Evolutionary conservation across 2,113 vertebrate species (phyloP).

Genomic region (Epinephelus lanceolatus): DNA sequence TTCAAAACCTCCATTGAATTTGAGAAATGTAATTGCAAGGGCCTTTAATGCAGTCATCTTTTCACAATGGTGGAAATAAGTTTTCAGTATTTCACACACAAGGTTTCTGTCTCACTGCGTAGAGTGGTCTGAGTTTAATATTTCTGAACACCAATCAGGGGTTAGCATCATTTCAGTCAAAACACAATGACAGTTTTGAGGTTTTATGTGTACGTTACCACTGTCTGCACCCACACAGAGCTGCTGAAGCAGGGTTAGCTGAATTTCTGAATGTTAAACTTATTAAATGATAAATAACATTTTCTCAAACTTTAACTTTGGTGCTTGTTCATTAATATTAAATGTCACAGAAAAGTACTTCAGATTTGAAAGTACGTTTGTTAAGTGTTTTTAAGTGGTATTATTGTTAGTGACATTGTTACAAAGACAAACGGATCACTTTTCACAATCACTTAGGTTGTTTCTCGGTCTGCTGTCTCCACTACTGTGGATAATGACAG

Average conservation of each 20-base stretch:
- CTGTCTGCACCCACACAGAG: background rate
- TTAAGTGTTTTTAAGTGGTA: too few species aligned
- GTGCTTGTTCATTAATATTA: background rate
- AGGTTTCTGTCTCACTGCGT: background rate
- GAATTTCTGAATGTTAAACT: background rate
- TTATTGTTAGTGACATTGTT: too few species aligned
- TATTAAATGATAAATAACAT: background rate
- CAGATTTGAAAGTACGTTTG: background rate
- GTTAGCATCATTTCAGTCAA: background rate
- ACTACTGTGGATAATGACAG: background rate
- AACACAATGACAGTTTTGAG: background rate
- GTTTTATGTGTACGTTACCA: background rate
- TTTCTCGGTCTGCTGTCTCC: background rate
- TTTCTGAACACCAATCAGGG: background rate
- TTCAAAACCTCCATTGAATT: too few species aligned
- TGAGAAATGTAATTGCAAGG: too few species aligned
- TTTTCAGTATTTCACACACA: background rate
- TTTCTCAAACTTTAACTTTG: background rate
- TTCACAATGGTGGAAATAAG: too few species aligned
- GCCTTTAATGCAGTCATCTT: too few species aligned
- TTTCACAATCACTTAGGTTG: background rate
- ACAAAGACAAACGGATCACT: background rate
- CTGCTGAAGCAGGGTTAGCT: background rate
- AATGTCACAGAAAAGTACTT: background rate
- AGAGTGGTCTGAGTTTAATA: background rate